Evolutionary conservation across 2,113 vertebrate genomes (phyloP).

Genomic region (Chamaea fasciata): DNA sequence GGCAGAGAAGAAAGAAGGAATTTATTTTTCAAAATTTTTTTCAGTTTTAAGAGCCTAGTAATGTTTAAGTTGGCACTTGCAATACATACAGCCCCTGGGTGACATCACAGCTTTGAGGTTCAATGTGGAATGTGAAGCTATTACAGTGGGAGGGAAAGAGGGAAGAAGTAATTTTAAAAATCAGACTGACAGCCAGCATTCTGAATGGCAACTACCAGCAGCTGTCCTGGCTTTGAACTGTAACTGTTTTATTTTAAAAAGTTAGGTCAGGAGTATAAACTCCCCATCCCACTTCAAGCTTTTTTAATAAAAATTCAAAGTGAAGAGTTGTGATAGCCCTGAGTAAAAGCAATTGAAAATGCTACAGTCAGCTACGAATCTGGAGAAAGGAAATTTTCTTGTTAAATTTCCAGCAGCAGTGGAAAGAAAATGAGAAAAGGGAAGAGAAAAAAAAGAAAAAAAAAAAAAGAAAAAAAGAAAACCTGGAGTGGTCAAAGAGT

Average conservation of each 20-base stretch:
- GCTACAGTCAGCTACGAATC: neutral
- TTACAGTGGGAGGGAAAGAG: slow-evolving; percentile 17
- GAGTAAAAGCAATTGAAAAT: slow-evolving; percentile 19
- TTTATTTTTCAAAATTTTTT: slow-evolving; percentile 25
- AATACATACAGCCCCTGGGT: slow-evolving; percentile 2
- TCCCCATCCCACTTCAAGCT: neutral
- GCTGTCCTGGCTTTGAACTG: slow-evolving; percentile 36
- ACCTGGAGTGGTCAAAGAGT: neutral
- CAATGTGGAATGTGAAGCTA: neutral
- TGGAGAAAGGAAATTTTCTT: neutral
- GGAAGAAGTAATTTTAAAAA: slow-evolving; percentile 16
- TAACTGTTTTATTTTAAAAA: slow-evolving; percentile 21
- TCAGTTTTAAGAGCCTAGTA: neutral
- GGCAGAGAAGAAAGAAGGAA: neutral
- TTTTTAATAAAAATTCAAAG: slow-evolving; percentile 53
- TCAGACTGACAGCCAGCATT: slow-evolving; percentile 7
- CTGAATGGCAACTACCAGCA: slow-evolving; percentile 18
- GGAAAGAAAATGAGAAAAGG: neutral
- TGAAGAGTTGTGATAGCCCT: slow-evolving; percentile 14
- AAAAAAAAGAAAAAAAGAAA: neutral
- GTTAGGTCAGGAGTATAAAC: slow-evolving; percentile 26
- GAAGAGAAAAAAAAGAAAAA: neutral
- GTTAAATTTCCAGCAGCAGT: neutral
- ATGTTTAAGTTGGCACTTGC: neutral
- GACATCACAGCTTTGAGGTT: slow-evolving; percentile 41